Base-by-base conservation (phyloP, 2,797 vertebrate species). In the Pipistrellus pipistrellus region DNA sequence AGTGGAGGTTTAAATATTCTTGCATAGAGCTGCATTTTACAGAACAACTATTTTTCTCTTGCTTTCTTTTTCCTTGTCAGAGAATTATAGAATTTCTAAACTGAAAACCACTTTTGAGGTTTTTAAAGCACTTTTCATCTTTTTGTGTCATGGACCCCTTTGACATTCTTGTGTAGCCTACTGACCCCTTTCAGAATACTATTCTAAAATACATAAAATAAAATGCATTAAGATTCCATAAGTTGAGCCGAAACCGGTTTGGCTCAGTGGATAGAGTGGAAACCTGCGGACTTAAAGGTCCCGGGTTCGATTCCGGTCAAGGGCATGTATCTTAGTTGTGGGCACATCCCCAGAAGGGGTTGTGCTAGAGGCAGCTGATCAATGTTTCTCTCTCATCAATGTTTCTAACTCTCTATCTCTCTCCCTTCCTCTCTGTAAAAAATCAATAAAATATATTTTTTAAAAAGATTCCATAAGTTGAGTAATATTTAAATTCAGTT, bases 61-160 rank as follows among this genome's bases (percentile, higher is more conserved):
- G 38, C n/a, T 88, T 81, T 46, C 35, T 71, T 94, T 94, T 96
- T 48, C 32, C 30, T 64, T 85, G 91, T 69, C 35, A 82, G 73
- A 85, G 73, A 81, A 53, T 68, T 76, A 73, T 1, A 46, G 30
- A 69, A 85, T 62, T 75, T 95, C 30, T 30, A 41, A 85, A 69
- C 51, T 46, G 32, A 82, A 73, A 90, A 81, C 38, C 4, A 13
- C 8, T 75, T 81, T 44, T 30, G 18, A 75, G 14, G 9, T 44
- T 85, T 85, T 89, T 68, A 68, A 69, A 4, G 25, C 18, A 12
- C 27, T 85, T 81, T 75, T 62, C 32, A 69, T 83, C 10, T 35
- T 62, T 81, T 51, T 75, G 21, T 53, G 18, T 81, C 32, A 55
- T 55, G 57, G 41, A 51, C 25, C 17, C 41, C 41, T 90, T 51